These are phyloP conservation scores for Myopa testacea DNA, from an alignment of 2,888 invertebrate genomes.

Conservation along the genomic window DNA sequence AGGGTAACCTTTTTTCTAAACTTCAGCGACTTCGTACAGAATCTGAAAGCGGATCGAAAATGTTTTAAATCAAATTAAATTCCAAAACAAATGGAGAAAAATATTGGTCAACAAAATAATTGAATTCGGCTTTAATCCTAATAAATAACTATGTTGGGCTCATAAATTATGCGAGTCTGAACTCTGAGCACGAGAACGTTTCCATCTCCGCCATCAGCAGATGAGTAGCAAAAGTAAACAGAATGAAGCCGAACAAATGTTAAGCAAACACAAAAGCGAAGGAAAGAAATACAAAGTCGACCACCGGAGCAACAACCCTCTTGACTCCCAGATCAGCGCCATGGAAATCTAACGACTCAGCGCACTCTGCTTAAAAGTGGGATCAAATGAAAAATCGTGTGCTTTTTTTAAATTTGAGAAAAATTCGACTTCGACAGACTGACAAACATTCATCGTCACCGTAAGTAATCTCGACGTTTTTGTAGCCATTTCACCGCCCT, in stretches of 20 bases:
- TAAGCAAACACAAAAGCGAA: slow-evolving; percentile 21
- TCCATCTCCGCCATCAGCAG: slow-evolving; percentile 26
- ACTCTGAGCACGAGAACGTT: not conserved
- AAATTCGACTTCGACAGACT: slow-evolving; percentile 21
- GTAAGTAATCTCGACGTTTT: slow-evolving; percentile 64
- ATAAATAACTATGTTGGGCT: slow-evolving; percentile 23
- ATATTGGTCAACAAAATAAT: slow-evolving; percentile 2
- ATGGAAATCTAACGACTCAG: not conserved
- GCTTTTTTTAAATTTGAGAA: slow-evolving; percentile 17
- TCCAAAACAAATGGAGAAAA: not conserved
- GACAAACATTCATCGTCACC: slow-evolving; percentile 54
- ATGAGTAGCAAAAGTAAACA: slow-evolving; percentile 28
- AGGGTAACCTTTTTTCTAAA: too few species aligned
- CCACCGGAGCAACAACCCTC: slow-evolving; percentile 8
- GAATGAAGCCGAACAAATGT: slow-evolving; percentile 10
- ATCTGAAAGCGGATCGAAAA: not conserved
- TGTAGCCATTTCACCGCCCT: slow-evolving; percentile 58
- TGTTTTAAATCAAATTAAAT: slow-evolving; percentile 3
- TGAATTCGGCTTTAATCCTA: slow-evolving; percentile 11
- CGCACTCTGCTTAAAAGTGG: not conserved
- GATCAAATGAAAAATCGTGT: slow-evolving; percentile 30
- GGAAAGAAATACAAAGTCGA: slow-evolving; percentile 4
- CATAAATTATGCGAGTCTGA: slow-evolving; percentile 16
- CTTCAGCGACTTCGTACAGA: too few species aligned
- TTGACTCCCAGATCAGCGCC: not conserved